phyloP scores from a whole-genome alignment of 2,113 vertebrate genomes.

The Actenoides lindsayi region DNA sequence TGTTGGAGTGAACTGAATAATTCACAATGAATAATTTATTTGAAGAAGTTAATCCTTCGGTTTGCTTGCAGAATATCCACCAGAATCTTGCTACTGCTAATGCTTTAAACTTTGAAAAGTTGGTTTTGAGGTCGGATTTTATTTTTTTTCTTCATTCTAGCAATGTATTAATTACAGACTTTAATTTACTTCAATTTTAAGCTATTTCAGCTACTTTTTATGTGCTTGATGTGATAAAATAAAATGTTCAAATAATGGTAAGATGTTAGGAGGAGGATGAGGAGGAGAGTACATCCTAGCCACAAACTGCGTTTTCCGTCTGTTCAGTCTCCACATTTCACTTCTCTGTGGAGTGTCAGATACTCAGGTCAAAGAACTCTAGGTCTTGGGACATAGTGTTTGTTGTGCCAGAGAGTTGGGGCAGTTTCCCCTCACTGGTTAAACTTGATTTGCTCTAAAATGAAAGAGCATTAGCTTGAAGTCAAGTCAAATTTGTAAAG shows the following conservation, averaged over 20 bases:
- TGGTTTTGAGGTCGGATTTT: not conserved
- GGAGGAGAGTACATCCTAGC: not conserved
- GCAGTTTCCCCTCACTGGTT: not conserved
- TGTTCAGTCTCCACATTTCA: not conserved
- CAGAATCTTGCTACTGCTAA: not conserved
- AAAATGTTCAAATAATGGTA: not conserved
- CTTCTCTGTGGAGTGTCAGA: not conserved
- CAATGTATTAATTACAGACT: not conserved
- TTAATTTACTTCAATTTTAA: too few relatives aligned
- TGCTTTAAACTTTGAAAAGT: not conserved
- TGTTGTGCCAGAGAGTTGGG: not conserved
- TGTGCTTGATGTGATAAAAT: not conserved
- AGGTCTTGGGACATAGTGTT: not conserved
- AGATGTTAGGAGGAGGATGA: not conserved
- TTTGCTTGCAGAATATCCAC: not conserved
- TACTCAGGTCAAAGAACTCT: not conserved
- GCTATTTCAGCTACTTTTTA: not conserved
- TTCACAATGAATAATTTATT: conserved; percentile 20
- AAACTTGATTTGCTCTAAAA: not conserved
- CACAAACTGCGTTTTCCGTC: not conserved
- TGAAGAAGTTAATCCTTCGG: not conserved
- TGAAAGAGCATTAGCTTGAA: not conserved
- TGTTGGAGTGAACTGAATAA: not conserved
- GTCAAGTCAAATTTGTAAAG: not conserved
- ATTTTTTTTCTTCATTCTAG: not conserved